Evolutionary conservation across 1,140 invertebrate species (phyloP).

Genomic region (Sesamia nonagrioides): DNA sequence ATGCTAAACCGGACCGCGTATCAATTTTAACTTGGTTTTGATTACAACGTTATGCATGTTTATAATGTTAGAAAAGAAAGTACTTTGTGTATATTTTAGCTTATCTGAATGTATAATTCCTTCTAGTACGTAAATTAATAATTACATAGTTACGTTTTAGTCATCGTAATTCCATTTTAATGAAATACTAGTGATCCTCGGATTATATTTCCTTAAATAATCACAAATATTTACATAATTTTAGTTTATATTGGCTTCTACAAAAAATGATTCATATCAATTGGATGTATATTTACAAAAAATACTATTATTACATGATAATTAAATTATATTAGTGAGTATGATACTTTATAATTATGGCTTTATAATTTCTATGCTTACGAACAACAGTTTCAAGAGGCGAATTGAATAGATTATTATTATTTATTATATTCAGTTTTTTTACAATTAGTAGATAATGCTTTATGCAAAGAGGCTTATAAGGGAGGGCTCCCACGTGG

Average conservation of each 20-base stretch:
- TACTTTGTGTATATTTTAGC: slow-evolving; percentile 13
- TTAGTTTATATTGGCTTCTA: not conserved
- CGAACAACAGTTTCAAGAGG: not conserved
- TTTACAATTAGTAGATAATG: not conserved
- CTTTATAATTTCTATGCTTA: not conserved
- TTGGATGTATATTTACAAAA: not conserved
- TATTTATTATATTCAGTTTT: slow-evolving; percentile 9
- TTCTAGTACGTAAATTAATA: not conserved
- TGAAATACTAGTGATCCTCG: not conserved
- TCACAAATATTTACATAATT: too few species aligned
- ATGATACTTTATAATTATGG: not conserved
- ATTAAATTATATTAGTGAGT: not conserved
- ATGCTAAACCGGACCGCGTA: not conserved
- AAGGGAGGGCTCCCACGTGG: too few species aligned
- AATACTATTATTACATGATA: not conserved
- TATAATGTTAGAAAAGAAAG: not conserved
- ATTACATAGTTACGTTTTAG: not conserved
- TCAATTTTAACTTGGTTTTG: not conserved
- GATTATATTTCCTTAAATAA: not conserved
- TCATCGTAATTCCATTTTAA: not conserved
- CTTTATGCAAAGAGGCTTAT: slow-evolving; percentile 14
- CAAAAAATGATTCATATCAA: slow-evolving; percentile 14
- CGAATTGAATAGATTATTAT: not conserved
- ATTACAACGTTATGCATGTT: not conserved
- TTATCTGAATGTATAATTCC: not conserved